Percentiles rank a stretch among this genome's conserved stretches.
Evolutionary conservation across 2,888 invertebrate species (phyloP).

Genomic region (Linyphia triangularis): DNA sequence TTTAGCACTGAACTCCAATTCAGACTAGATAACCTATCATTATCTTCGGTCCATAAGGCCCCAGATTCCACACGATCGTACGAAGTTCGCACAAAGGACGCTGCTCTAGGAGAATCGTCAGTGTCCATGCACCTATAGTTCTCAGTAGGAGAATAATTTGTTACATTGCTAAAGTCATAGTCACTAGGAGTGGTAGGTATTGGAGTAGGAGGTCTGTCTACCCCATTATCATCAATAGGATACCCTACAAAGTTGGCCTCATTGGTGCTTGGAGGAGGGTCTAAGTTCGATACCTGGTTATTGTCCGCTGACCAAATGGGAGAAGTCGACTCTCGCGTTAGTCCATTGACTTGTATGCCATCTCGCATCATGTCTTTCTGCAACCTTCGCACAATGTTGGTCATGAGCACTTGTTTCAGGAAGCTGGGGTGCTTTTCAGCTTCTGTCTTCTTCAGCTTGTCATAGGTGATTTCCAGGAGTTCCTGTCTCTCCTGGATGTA

Average conservation of each 20-base stretch:
- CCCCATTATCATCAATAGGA: slow-evolving; percentile 22
- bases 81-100: slow-evolving; percentile 74
- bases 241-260: slow-evolving; percentile 19
- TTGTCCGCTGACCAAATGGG: slow-evolving; percentile 53
- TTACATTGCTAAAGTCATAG: background rate
- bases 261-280: slow-evolving; percentile 16
- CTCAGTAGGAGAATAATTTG: slow-evolving; percentile 48
- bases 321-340: slow-evolving; percentile 66
- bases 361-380: slow-evolving; percentile 91
- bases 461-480: slow-evolving; percentile 94
- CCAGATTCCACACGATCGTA: slow-evolving; percentile 71
- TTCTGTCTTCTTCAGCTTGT: slow-evolving; percentile 91
- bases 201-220: slow-evolving; percentile 56
- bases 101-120: slow-evolving; percentile 75
- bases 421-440: slow-evolving; percentile 94
- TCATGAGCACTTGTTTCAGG: slow-evolving; percentile 93
- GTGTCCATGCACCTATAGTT: slow-evolving; percentile 76
- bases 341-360: slow-evolving; percentile 78
- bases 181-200: slow-evolving; percentile 52
- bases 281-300: slow-evolving; percentile 43
- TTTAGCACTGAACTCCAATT: slow-evolving; percentile 95
- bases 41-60: slow-evolving; percentile 79
- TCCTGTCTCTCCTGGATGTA: slow-evolving; percentile 85
- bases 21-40: slow-evolving; percentile 88
- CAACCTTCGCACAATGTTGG: slow-evolving; percentile 92